Evolutionary conservation across 1,140 invertebrate species (phyloP), one percentile per base, ranked within the genome.

Genomic region (Lithobius niger): DNA sequence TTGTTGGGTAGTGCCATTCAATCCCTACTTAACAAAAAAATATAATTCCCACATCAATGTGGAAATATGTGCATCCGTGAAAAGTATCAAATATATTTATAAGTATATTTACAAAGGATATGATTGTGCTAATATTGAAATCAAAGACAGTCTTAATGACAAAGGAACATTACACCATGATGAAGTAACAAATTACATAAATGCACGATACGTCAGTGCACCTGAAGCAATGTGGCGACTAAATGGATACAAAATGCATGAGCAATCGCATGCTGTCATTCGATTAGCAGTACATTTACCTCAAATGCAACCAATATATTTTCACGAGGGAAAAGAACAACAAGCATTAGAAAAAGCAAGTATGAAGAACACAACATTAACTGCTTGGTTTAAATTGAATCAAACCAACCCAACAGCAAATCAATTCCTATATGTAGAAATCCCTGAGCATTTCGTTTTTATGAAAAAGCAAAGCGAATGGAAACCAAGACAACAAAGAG

Each of bases 171-270:
- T 62, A 58, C 45, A 54, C 19, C 59, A 62, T 21, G 68, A 74
- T 57, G 70, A 75, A 65, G 61, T 74, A 2, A 52, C 27, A 3
- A 22, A 1, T 2, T 71, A 66, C 54, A 53, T 70, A 62, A 61
- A 60, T 48, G 70, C 67, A 45, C 58, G 71, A 26, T 75, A 74
- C 64, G 64, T 74, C 15, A 69, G 67, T 48, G 60, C 62, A 53
- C 61, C 59, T 56, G 70, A 74, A 64, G 71, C 71, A 31, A 57
- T 62, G 54, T 74, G 68, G 68, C 55, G 64, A 48, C 67, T 74
- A 28, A 63, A 68, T 13, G 45, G 57, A 45, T 70, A 68, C 53
- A 58, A 58, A 18, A 64, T 72, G 27, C 67, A 70, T 50, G 63
- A 69, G 54, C 45, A 62, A 28, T 59, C 64, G 56, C 69, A 68